Evolutionary conservation across 2,888 invertebrate species (phyloP).

Genomic region (Glyphotaelius pellucidus): DNA sequence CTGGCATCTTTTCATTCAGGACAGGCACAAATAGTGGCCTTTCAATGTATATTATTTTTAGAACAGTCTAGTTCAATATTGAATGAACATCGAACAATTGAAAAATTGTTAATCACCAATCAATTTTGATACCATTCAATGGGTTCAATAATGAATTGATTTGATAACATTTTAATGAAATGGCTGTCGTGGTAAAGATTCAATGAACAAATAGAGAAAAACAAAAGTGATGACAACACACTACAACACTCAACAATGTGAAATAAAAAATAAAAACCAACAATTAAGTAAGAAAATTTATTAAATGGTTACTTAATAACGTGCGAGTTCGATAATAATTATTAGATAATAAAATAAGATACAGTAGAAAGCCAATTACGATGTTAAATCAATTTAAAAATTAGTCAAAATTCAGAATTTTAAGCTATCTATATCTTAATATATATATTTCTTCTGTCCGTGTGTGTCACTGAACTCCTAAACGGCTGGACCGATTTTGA

Average conservation of each 20-base stretch:
- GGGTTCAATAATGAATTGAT: neutral
- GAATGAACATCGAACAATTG: neutral
- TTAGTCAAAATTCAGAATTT: neutral
- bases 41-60: neutral
- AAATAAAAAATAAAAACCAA: slow-evolving; percentile 52
- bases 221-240: neutral
- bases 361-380: neutral
- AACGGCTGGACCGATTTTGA: no score
- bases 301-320: neutral
- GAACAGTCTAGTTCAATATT: neutral
- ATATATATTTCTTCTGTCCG: no score
- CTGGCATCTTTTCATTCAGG: neutral
- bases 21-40: neutral
- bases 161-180: neutral
- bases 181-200: neutral
- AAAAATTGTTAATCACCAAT: neutral
- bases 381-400: neutral
- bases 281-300: slow-evolving; percentile 39
- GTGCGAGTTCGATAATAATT: no score
- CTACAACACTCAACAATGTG: slow-evolving; percentile 32
- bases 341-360: no score
- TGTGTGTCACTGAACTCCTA: no score
- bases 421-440: no score
- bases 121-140: no score
- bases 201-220: neutral